Evolutionary conservation across 2,888 invertebrate species (phyloP).

Genomic region (Dastarcus helophoroides): DNA sequence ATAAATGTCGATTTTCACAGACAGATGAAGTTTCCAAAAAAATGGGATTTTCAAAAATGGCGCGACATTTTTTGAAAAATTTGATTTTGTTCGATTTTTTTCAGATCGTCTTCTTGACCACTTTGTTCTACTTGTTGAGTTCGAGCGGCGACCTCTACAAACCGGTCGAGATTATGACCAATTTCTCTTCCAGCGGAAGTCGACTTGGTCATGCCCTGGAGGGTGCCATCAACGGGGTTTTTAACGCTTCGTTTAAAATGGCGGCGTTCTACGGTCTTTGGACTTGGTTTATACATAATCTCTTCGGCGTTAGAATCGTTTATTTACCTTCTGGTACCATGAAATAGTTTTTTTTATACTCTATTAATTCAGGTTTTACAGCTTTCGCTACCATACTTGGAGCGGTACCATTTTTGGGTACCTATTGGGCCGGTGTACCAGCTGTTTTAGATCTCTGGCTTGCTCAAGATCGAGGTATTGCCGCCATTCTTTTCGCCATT

Average conservation of each 20-base stretch:
- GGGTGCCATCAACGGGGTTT: slow-evolving; percentile 85
- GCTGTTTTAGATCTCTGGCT: slow-evolving; percentile 93
- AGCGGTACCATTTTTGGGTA: slow-evolving; percentile 91
- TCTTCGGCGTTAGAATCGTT: slow-evolving; percentile 89
- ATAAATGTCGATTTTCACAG: too few relatives aligned
- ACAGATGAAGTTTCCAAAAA: too few relatives aligned
- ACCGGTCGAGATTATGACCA: slow-evolving; percentile 79
- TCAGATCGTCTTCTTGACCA: slow-evolving; percentile 93
- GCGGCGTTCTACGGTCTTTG: slow-evolving; percentile 94
- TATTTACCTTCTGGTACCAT: slow-evolving; percentile 78
- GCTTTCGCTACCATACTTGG: slow-evolving; percentile 86
- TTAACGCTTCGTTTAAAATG: slow-evolving; percentile 93
- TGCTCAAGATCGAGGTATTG: slow-evolving; percentile 71
- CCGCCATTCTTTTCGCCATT: slow-evolving; percentile 69
- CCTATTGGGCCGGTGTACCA: slow-evolving; percentile 91
- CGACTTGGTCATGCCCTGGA: slow-evolving; percentile 74
- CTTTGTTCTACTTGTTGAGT: slow-evolving; percentile 88
- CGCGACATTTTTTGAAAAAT: too few relatives aligned
- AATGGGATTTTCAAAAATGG: too few relatives aligned
- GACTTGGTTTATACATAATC: slow-evolving; percentile 94
- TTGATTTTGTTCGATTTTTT: slow-evolving; percentile 3
- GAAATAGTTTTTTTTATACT: slow-evolving; percentile 2
- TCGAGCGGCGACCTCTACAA: slow-evolving; percentile 80
- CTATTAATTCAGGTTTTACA: slow-evolving; percentile 32
- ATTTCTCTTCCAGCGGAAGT: slow-evolving; percentile 67